Evolutionary conservation across 2,888 invertebrate genomes (phyloP), one percentile per base, ranked within the genome.

Genomic region (Ptilodon capucinus): DNA sequence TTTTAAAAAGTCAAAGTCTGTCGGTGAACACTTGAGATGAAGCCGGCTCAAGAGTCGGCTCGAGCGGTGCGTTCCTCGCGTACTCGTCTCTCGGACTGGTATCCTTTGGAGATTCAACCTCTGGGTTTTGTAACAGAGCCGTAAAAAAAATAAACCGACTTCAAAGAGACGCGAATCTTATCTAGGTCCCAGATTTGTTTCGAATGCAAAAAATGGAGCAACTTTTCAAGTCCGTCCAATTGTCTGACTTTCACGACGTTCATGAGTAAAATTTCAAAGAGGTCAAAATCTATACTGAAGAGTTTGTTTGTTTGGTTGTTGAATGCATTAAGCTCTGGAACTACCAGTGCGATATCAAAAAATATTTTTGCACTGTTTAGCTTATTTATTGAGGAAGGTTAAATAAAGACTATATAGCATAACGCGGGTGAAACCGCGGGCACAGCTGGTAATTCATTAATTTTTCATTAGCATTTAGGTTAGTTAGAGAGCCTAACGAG

Each of bases 1-100:
- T 17, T 16, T 34, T 8, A 17, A 35, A 17, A 35, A 13, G 35
- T 35, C 9, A 16, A 8, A 2, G 35, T 35, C 35, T 11, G 9
- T 35, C 4, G 35, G 35, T n/a, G 38, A n/a, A n/a, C 38, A 44
- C 43, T 64, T 48, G 48, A 63, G 57, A 64, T 53, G 40, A 43
- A 50, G 28, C 46, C 40, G 63, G 57, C 63, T 66, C 54, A 56
- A 44, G 44, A 39, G 14, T n/a, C 18, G 18, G 38, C 35, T 50
- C 50, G 50, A 68, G 60, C 65, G 66, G 68, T 68, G 65, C 49
- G 64, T 42, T 53, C 64, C 23, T 38, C 34, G 42, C 61, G 47
- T 65, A 56, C 60, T 51, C 53, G 54, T 57, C 44, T 19, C 45
- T 44, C 45, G 51, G 51, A 68, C 61, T 68, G 65, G 46, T 45